Conservation (phyloP, 2,113 vertebrate genomes). For the Lagenorhynchus albirostris region DNA sequence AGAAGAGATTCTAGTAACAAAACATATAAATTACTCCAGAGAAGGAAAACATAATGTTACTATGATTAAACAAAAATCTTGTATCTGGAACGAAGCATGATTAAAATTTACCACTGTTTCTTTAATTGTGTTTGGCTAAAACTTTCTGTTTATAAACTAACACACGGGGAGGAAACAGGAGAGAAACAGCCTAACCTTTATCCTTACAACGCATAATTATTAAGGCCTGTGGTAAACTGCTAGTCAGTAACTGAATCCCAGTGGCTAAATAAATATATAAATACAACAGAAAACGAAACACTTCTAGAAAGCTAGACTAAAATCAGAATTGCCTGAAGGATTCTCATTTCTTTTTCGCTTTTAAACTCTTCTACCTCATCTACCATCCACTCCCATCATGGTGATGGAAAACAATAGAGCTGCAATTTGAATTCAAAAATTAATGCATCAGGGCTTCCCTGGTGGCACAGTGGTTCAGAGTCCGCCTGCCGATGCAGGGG, state of each 20-base stretch:
- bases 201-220: not conserved
- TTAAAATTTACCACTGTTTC: not conserved
- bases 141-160: not conserved
- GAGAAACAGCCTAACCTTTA: not conserved
- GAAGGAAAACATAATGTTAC: not conserved
- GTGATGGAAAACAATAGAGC: not conserved
- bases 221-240: not conserved
- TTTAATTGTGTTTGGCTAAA: conserved; percentile 5
- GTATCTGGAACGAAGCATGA: not conserved
- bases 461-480: too few species aligned
- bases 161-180: not conserved
- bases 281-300: not conserved
- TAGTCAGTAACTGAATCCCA: not conserved
- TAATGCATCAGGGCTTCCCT: not conserved
- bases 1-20: not conserved
- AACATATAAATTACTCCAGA: conserved; percentile 1
- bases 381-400: not conserved
- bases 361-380: not conserved
- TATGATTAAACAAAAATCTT: not conserved
- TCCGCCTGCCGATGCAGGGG: too few species aligned
- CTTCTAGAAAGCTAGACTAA: not conserved
- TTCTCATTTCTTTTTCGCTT: not conserved
- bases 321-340: not conserved
- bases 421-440: not conserved
- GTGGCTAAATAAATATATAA: not conserved